Evolutionary conservation across 2,888 invertebrate species (phyloP).

Genomic region (Eilema sororculum): DNA sequence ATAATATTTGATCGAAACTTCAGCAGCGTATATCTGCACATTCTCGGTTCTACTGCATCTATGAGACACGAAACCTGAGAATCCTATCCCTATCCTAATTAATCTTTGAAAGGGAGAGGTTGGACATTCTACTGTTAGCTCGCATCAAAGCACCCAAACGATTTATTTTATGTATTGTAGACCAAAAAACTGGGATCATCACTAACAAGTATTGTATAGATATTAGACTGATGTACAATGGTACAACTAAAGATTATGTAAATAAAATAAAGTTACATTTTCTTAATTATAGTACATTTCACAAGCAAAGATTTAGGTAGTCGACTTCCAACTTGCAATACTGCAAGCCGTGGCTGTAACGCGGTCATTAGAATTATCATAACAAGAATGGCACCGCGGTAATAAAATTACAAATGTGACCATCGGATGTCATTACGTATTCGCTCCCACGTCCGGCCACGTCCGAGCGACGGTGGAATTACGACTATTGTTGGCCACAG

Average conservation of each 20-base stretch:
- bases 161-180: background rate
- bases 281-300: background rate
- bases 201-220: too few species aligned
- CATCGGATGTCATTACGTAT: slow-evolving; percentile 76
- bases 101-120: too few species aligned
- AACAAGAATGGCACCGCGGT: slow-evolving; percentile 69
- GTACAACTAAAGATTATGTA: background rate
- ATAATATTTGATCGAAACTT: too few species aligned
- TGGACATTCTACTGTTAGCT: background rate
- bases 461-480: slow-evolving; percentile 60
- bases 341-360: slow-evolving; percentile 41
- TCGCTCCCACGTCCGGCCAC: slow-evolving; percentile 70
- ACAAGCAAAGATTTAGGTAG: slow-evolving; percentile 28
- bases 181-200: background rate
- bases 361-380: slow-evolving; percentile 70
- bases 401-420: slow-evolving; percentile 78
- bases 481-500: slow-evolving; percentile 58
- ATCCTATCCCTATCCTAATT: too few species aligned
- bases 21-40: too few species aligned
- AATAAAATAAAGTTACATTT: background rate
- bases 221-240: background rate
- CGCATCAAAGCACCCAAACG: background rate
- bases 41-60: too few species aligned
- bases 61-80: too few species aligned
- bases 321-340: slow-evolving; percentile 24